Percentiles rank a stretch among this genome's conserved stretches.
These are phyloP conservation scores for Sturmia bella DNA, from an alignment of 2,888 invertebrate species.

Conservation along the genomic window DNA sequence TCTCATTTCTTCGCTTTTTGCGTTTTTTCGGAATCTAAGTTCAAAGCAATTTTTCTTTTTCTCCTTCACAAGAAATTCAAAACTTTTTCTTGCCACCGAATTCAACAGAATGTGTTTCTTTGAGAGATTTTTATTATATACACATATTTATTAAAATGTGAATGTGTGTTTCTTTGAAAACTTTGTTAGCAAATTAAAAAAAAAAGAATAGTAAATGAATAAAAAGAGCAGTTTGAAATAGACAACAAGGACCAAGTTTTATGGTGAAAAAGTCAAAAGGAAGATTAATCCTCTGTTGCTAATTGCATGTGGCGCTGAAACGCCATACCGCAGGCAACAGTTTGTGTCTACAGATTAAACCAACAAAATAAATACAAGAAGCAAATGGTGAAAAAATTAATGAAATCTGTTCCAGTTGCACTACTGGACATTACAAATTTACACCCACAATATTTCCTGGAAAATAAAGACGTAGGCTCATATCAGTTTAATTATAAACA, in stretches of 20 bases:
- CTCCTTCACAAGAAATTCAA: slow-evolving; percentile 33
- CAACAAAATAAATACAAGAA: slow-evolving; percentile 27
- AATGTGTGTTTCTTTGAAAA: background rate
- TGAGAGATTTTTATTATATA: slow-evolving; percentile 8
- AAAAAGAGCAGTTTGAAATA: background rate
- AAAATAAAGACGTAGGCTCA: background rate
- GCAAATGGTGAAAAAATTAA: slow-evolving; percentile 19
- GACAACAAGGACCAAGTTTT: slow-evolving; percentile 49
- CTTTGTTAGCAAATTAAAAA: background rate
- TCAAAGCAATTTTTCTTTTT: slow-evolving; percentile 25
- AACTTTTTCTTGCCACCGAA: background rate
- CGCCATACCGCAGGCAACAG: slow-evolving; percentile 53
- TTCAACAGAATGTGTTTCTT: background rate
- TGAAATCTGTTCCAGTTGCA: background rate
- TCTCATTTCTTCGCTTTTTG: slow-evolving; percentile 33
- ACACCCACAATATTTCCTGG: background rate
- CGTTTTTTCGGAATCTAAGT: slow-evolving; percentile 32
- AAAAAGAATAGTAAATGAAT: background rate
- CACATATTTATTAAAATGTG: background rate
- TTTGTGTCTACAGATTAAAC: slow-evolving; percentile 48
- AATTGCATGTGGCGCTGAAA: slow-evolving; percentile 67
- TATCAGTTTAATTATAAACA: no score
- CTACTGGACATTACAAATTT: slow-evolving; percentile 48
- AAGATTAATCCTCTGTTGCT: slow-evolving; percentile 66
- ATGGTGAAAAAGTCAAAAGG: slow-evolving; percentile 58